phyloP scores from a whole-genome alignment of 1,140 invertebrate species.

The Drosophila persimilis region DNA sequence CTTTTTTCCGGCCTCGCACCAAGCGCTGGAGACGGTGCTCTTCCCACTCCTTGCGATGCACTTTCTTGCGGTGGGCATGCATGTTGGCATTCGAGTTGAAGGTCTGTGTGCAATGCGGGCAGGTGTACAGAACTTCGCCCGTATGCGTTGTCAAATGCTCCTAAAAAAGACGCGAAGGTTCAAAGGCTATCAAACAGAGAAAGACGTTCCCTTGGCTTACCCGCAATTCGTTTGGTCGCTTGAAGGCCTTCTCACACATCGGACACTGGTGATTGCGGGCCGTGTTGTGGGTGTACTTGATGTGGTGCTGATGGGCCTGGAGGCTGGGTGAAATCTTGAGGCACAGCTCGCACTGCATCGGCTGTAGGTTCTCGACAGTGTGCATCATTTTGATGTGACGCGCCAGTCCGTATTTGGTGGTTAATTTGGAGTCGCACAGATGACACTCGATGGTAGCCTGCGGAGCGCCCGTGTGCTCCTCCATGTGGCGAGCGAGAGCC shows the following conservation, averaged over 20 bases:
- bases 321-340: constrained; percentile 67
- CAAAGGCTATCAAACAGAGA: background rate
- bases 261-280: constrained; percentile 59
- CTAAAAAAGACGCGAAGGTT: constrained; percentile 16
- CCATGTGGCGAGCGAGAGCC: constrained; percentile 65
- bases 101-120: constrained; percentile 74
- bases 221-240: constrained; percentile 53
- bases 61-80: constrained; percentile 78
- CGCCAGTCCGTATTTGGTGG: constrained; percentile 67
- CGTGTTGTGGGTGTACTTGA: constrained; percentile 68
- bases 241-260: constrained; percentile 77
- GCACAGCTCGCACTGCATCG: constrained; percentile 64
- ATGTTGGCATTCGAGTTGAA: constrained; percentile 80
- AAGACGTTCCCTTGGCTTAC: constrained; percentile 26
- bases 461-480: constrained; percentile 55
- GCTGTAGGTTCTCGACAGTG: constrained; percentile 59
- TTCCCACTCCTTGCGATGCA: constrained; percentile 77
- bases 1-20: constrained; percentile 25
- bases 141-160: constrained; percentile 80
- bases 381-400: constrained; percentile 77
- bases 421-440: constrained; percentile 63
- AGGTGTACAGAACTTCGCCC: constrained; percentile 75
- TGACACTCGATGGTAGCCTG: constrained; percentile 60
- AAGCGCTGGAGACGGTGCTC: constrained; percentile 48
- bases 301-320: constrained; percentile 64